phyloP scores from a whole-genome alignment of 2,888 invertebrate species.

The Odontocerum albicorne region DNA sequence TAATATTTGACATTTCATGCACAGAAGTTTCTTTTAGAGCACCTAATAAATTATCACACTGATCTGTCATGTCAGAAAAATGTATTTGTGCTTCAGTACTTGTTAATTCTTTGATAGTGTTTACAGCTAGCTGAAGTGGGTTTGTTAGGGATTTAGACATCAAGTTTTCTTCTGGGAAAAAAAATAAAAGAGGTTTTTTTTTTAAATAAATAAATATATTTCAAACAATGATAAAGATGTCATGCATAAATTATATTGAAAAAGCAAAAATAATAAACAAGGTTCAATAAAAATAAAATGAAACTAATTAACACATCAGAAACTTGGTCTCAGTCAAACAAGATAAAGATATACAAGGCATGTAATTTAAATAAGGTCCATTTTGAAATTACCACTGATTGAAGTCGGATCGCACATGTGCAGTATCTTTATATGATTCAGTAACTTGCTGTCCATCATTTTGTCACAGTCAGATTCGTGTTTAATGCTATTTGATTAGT shows the following conservation, averaged over 20 bases:
- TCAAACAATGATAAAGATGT: neutral
- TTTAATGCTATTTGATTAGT: too few species aligned
- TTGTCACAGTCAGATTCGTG: too few species aligned
- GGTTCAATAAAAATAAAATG: neutral
- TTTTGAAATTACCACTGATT: too few species aligned
- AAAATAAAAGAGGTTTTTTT: constrained; percentile 1
- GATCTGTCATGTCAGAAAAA: constrained; percentile 43
- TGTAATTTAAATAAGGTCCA: too few species aligned
- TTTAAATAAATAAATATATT: neutral
- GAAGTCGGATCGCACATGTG: too few species aligned
- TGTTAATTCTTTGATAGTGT: constrained; percentile 50
- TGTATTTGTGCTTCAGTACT: constrained; percentile 49
- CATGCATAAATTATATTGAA: neutral
- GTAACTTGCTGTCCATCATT: too few species aligned
- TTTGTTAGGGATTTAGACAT: constrained; percentile 54
- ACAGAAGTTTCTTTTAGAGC: constrained; percentile 40
- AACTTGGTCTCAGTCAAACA: too few species aligned
- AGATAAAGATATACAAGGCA: too few species aligned
- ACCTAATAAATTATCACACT: constrained; percentile 42
- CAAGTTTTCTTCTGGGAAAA: constrained; percentile 41
- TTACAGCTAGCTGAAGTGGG: constrained; percentile 52
- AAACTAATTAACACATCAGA: neutral
- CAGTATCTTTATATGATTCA: too few species aligned
- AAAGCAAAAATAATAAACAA: neutral
- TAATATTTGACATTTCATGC: constrained; percentile 49